Evolutionary conservation across 2,797 vertebrate species (phyloP), one percentile per base, ranked within the genome.

Genomic region (Sandelia bainsii): DNA sequence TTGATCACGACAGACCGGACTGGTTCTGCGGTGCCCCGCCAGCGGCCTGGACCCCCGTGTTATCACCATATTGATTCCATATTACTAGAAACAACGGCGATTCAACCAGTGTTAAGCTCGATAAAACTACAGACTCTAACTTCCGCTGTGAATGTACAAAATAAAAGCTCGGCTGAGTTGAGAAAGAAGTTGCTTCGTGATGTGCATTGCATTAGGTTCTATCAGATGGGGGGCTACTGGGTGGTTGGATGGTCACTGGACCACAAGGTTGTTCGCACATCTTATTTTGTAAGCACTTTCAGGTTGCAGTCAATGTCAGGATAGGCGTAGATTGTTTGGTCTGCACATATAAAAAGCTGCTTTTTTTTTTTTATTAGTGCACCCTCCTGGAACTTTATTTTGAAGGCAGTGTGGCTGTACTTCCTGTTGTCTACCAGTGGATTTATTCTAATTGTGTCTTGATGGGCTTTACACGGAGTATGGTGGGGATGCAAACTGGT

Each of bases 61-160:
- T 49, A 29, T 76, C 77, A 61, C 51, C 62, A 34, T 78, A 82
- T 81, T 34, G 80, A 84, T 80, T 77, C 34, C 37, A 34, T 25
- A 68, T 72, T 52, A 23, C 13, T 4, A 7, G 56, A 72, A 61
- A 61, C 59, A 62, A 42, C 72, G 46, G 59, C 27, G 46, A 45
- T 11, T n/a, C 27, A 20, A 44, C 6, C 16, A n/a, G 32, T 1
- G 59, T 72, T 2, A 77, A 11, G 0, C 0, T 11, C 0, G 1
- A 9, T 1, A 4, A 1, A 52, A 12, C 7, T 6, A 23, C 4
- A 4, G 3, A 0, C 0, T 0, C 0, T 0, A 0, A 64, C 53
- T 81, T 87, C 86, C 82, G 72, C 6, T 32, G 0, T 1, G 0
- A 3, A 2, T 0, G 1, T 51, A 4, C 62, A 85, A 77, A 85